Evolutionary conservation across 1,140 invertebrate species (phyloP), one percentile per base, ranked within the genome.

Genomic region (Grapholita molesta): DNA sequence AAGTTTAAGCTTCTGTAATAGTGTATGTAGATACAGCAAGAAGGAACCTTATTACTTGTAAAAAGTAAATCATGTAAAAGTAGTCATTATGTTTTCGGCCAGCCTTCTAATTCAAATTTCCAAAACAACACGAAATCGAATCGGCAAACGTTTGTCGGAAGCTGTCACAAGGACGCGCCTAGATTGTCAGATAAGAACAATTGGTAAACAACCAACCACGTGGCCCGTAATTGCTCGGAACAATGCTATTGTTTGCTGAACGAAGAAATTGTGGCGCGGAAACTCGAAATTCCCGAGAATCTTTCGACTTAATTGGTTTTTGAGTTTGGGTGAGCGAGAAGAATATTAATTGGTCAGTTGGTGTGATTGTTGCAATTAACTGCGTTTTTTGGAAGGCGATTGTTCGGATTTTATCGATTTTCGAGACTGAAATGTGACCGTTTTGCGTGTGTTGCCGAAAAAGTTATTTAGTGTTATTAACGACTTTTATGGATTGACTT

Each of bases 111-210:
- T n/a, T n/a, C n/a, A n/a, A n/a, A n/a, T n/a, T n/a, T n/a, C n/a
- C n/a, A n/a, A n/a, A n/a, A n/a, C n/a, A 48, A 21, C 42, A 18
- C 42, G 42, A 21, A 48, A 48, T 8, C 6, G 15, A 48, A 48
- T 48, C 42, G 42, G 9, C 42, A 21, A 21, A 48, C 42, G 42
- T 48, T 21, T 48, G 24, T 25, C 53, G 24, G 55, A 28, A 61
- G 55, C 21, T 57, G 53, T 30, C 53, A 28, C 55, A 61, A 61
- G 55, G 55, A 61, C 55, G 25, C 12, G 25, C 55, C 55, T 61
- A 61, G 55, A 32, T n/a, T 28, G 28, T 15, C 25, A 61, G 55
- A 61, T 61, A 61, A 61, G 55, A 61, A 61, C 55, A 61, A 61
- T 61, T 61, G 55, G 55, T 61, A 61, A 61, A 61, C 55, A 61